phyloP scores from a whole-genome alignment of 2,888 invertebrate species.

The Hirtodrosophila duncani region DNA sequence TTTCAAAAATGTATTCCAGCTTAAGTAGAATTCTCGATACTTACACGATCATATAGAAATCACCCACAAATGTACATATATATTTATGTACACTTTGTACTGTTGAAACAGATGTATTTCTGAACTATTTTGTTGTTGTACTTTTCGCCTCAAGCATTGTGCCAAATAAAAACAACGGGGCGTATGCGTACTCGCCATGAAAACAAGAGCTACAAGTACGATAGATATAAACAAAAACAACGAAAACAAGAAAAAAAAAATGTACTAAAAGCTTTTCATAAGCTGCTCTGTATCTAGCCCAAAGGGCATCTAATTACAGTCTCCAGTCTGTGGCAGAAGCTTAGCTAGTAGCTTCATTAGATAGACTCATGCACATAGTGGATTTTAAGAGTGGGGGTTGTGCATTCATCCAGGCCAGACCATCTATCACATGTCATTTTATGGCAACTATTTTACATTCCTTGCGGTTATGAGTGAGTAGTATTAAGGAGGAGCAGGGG shows the following conservation, averaged over 20 bases:
- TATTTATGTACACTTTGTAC: no score
- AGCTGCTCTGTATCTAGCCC: slow-evolving; percentile 25
- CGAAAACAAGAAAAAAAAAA: no score
- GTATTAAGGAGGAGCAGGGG: background rate
- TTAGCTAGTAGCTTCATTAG: slow-evolving; percentile 46
- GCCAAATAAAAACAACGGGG: slow-evolving; percentile 38
- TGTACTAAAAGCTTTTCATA: slow-evolving; percentile 18
- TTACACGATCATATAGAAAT: no score
- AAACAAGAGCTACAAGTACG: slow-evolving; percentile 3
- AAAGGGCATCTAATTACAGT: slow-evolving; percentile 37
- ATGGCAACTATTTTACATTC: slow-evolving; percentile 38
- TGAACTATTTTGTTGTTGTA: background rate
- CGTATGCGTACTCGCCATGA: slow-evolving; percentile 56
- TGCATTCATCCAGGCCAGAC: slow-evolving; percentile 29
- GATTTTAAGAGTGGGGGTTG: slow-evolving; percentile 6
- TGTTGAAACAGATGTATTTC: slow-evolving; percentile 22
- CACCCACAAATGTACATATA: no score
- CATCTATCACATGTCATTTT: slow-evolving; percentile 59
- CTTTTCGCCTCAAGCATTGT: slow-evolving; percentile 31
- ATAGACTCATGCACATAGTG: slow-evolving; percentile 28
- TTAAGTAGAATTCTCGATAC: no score
- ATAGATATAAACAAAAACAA: slow-evolving; percentile 4
- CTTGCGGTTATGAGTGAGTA: slow-evolving; percentile 17
- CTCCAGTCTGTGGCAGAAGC: no score
- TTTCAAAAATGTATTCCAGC: no score